A percentile compares a stretch with the other conserved stretches of the same genome.
phyloP scores from a whole-genome alignment of 2,113 vertebrate genomes.

The Rhinopithecus roxellana region DNA sequence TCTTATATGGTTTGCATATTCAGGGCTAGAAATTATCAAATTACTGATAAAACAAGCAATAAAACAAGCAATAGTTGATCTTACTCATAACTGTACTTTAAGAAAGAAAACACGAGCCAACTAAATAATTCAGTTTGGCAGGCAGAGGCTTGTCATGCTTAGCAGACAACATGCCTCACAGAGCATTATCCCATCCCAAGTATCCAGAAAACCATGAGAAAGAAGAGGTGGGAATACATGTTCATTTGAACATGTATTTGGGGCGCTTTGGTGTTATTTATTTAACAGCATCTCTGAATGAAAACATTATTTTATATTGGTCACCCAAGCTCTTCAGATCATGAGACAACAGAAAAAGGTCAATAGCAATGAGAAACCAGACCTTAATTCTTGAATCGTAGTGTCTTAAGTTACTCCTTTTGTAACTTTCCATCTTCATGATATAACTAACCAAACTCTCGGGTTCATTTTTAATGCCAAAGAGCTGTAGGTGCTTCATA shows the following conservation, averaged over 20 bases:
- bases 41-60: background rate
- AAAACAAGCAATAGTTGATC: background rate
- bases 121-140: slow-evolving; percentile 45
- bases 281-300: slow-evolving; percentile 8
- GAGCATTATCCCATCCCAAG: background rate
- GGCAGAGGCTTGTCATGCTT: background rate
- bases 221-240: background rate
- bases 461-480: slow-evolving; percentile 3
- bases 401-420: background rate
- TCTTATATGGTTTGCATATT: background rate
- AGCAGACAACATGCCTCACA: background rate
- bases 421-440: background rate
- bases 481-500: background rate
- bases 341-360: background rate
- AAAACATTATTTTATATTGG: slow-evolving; percentile 36
- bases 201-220: slow-evolving; percentile 26
- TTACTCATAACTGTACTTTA: slow-evolving; percentile 32
- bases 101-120: slow-evolving; percentile 28
- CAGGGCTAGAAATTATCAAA: background rate
- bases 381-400: background rate
- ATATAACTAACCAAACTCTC: background rate
- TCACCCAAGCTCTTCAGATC: background rate
- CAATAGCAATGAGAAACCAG: background rate
- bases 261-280: background rate
- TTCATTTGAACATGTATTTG: background rate